A percentile compares a stretch with the other conserved stretches of the same genome.
Evolutionary conservation across 2,888 invertebrate genomes (phyloP).

Genomic region (Tipula vernalis): DNA sequence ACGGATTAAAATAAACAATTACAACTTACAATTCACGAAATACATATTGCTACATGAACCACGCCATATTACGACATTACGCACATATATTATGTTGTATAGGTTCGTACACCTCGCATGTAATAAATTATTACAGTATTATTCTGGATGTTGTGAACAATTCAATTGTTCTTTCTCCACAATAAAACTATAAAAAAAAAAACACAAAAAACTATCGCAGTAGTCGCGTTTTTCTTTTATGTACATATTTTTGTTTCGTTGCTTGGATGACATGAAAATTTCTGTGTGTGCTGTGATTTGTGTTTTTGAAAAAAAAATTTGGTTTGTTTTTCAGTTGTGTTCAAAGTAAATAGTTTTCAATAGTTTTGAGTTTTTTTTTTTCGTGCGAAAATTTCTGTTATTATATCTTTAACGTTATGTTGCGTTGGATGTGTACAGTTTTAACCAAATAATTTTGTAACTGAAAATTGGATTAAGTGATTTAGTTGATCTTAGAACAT

Average conservation of each 20-base stretch:
- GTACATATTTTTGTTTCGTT: not conserved
- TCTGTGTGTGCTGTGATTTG: not conserved
- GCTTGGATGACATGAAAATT: not conserved
- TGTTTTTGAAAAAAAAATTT: not conserved
- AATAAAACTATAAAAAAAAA: not conserved
- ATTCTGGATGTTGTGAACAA: not conserved
- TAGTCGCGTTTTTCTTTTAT: not conserved
- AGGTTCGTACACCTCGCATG: not conserved
- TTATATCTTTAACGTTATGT: not conserved
- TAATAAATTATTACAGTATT: not conserved
- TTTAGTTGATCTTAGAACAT: not conserved
- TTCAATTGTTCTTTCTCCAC: not conserved
- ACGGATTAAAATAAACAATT: not conserved
- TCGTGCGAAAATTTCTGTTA: not conserved
- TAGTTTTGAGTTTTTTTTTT: not conserved
- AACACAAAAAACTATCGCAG: not conserved
- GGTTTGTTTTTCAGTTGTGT: not conserved
- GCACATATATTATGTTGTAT: not conserved
- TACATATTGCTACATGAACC: too few relatives aligned
- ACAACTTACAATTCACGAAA: not conserved
- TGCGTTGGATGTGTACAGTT: not conserved
- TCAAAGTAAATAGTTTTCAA: not conserved
- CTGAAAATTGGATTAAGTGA: not conserved
- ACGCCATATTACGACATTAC: not conserved
- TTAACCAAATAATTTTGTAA: not conserved